These are phyloP conservation scores for Danio aesculapii DNA, from an alignment of 2,797 vertebrate species.

Conservation along the genomic window DNA sequence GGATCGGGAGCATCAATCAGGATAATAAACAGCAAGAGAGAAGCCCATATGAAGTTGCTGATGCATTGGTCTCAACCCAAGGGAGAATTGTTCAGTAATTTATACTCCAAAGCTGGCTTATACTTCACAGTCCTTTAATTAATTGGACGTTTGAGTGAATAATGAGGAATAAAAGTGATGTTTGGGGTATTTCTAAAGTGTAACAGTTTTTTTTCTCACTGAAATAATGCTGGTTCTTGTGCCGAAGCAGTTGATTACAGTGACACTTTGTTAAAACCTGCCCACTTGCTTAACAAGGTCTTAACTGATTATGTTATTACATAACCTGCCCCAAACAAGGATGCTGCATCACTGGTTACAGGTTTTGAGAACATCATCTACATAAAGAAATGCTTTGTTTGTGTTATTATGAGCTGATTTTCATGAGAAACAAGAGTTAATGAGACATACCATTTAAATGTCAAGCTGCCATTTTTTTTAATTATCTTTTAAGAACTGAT, in stretches of 20 bases:
- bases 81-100: conserved; percentile 44
- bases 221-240: background rate
- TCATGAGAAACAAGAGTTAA: too few relatives aligned
- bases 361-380: too few relatives aligned
- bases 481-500: too few relatives aligned
- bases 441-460: too few relatives aligned
- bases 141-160: conserved; percentile 19
- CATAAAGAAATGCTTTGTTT: too few relatives aligned
- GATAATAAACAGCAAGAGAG: conserved; percentile 37
- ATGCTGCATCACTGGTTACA: too few relatives aligned
- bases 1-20: conserved; percentile 37
- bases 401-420: too few relatives aligned
- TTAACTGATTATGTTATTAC: too few relatives aligned
- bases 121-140: conserved; percentile 16
- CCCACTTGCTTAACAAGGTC: too few relatives aligned
- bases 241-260: background rate
- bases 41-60: conserved; percentile 37
- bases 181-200: conserved; percentile 4
- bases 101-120: conserved; percentile 30
- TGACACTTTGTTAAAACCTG: background rate
- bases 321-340: too few relatives aligned
- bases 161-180: background rate
- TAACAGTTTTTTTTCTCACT: background rate
- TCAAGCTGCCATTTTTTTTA: too few relatives aligned
- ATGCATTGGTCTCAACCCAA: conserved; percentile 38